Conservation (phyloP, 2,888 invertebrate genomes). For the Tenthredo amoena region DNA sequence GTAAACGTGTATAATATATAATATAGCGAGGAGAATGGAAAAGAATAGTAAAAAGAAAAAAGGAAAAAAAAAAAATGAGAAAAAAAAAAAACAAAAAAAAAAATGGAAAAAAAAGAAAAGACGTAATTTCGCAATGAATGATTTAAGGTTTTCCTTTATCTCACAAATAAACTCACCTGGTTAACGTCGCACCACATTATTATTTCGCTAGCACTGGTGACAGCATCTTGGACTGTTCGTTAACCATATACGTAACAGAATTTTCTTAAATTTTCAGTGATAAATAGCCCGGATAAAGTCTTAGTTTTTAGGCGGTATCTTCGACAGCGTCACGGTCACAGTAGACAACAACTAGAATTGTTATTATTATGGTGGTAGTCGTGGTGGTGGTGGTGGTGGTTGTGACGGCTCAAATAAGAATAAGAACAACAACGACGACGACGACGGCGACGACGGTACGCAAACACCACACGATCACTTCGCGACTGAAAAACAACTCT, state of each 20-base stretch:
- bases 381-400: background rate
- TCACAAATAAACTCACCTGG: slow-evolving; percentile 73
- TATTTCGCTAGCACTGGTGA: slow-evolving; percentile 76
- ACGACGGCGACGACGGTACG: slow-evolving; percentile 50
- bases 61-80: too few relatives aligned
- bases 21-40: background rate
- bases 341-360: background rate
- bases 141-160: background rate
- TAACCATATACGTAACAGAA: slow-evolving; percentile 68
- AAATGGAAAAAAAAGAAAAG: background rate
- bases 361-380: background rate
- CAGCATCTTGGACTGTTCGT: slow-evolving; percentile 76
- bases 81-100: background rate
- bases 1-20: background rate
- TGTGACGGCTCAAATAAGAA: background rate
- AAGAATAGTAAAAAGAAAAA: too few relatives aligned
- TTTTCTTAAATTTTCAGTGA: slow-evolving; percentile 13
- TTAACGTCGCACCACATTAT: slow-evolving; percentile 78
- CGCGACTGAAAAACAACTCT: slow-evolving; percentile 67
- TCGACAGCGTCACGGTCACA: slow-evolving; percentile 31
- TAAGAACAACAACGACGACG: slow-evolving; percentile 39
- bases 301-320: background rate
- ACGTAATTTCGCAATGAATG: background rate
- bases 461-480: slow-evolving; percentile 70
- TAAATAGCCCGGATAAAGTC: slow-evolving; percentile 6